phyloP scores from a whole-genome alignment of 1,140 invertebrate genomes.

The Lethocerus indicus region DNA sequence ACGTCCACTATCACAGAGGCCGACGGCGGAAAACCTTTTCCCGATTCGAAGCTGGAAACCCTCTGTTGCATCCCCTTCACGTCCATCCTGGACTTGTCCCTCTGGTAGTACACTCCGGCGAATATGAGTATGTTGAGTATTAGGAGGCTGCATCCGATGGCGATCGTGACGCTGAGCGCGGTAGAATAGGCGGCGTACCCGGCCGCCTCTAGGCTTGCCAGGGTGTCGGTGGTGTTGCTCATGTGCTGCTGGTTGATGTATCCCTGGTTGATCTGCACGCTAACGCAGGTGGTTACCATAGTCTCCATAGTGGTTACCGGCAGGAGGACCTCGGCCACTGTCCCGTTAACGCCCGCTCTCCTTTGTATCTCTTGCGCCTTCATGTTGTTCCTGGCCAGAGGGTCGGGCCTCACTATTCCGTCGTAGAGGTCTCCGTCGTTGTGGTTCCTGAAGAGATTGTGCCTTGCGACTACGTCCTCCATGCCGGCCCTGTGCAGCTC shows the following conservation, averaged over 20 bases:
- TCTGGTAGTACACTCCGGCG: slow-evolving; percentile 83
- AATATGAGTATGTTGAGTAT: slow-evolving; percentile 79
- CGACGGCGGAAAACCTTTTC: slow-evolving; percentile 12
- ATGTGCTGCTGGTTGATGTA: slow-evolving; percentile 30
- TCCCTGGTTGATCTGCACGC: slow-evolving; percentile 17
- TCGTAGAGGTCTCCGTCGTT: slow-evolving; percentile 66
- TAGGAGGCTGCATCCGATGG: slow-evolving; percentile 63
- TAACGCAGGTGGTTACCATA: slow-evolving; percentile 23
- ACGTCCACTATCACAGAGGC: slow-evolving; percentile 54
- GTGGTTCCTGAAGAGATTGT: slow-evolving; percentile 69
- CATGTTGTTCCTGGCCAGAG: slow-evolving; percentile 34
- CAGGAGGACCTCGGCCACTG: slow-evolving; percentile 21
- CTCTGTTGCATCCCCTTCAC: slow-evolving; percentile 17
- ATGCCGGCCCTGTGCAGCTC: slow-evolving; percentile 78
- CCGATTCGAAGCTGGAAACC: slow-evolving; percentile 9
- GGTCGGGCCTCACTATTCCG: slow-evolving; percentile 61
- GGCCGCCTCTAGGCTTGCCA: slow-evolving; percentile 60
- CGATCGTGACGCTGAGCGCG: slow-evolving; percentile 69
- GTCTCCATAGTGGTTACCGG: slow-evolving; percentile 32
- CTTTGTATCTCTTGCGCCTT: slow-evolving; percentile 12
- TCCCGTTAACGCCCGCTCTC: slow-evolving; percentile 13
- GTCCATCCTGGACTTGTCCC: slow-evolving; percentile 52
- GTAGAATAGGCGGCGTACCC: slow-evolving; percentile 60
- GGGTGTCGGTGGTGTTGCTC: slow-evolving; percentile 38
- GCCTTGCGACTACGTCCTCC: slow-evolving; percentile 65